phyloP scores from a whole-genome alignment of 1,140 invertebrate genomes.

The Sarcophaga peregrina region DNA sequence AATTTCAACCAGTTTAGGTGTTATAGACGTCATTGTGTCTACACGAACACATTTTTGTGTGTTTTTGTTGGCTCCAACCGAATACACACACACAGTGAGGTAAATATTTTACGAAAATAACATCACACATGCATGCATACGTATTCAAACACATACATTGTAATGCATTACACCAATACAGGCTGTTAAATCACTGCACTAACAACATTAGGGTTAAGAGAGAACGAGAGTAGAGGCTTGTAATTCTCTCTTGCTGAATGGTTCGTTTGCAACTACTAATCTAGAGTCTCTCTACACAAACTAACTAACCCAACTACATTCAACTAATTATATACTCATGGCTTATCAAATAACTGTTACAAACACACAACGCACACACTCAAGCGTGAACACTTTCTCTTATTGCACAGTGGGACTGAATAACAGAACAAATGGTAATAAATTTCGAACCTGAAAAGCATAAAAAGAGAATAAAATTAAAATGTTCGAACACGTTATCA shows the following conservation, averaged over 20 bases:
- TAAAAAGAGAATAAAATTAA: too few species aligned
- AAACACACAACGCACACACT: neutral
- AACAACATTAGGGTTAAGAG: neutral
- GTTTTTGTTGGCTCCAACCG: neutral
- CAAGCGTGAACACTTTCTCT: too few species aligned
- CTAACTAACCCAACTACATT: neutral
- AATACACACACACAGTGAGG: neutral
- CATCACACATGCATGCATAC: neutral
- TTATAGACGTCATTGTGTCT: neutral
- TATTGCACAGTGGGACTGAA: too few species aligned
- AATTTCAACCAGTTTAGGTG: neutral
- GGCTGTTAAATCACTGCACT: neutral
- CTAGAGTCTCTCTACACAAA: neutral
- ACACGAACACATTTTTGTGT: neutral
- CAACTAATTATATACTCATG: slow-evolving; percentile 12
- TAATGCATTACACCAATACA: neutral
- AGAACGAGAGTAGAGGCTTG: neutral
- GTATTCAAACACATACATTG: neutral
- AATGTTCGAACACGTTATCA: too few species aligned
- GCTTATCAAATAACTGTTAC: slow-evolving; percentile 12
- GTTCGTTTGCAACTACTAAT: slow-evolving; percentile 30
- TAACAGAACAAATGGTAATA: too few species aligned
- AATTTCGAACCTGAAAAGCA: too few species aligned
- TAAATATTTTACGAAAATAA: neutral
- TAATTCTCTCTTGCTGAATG: neutral